Percentiles rank a stretch among this genome's conserved stretches.
phyloP scores from a whole-genome alignment of 2,888 invertebrate genomes.

The Drosophila emarginata region DNA sequence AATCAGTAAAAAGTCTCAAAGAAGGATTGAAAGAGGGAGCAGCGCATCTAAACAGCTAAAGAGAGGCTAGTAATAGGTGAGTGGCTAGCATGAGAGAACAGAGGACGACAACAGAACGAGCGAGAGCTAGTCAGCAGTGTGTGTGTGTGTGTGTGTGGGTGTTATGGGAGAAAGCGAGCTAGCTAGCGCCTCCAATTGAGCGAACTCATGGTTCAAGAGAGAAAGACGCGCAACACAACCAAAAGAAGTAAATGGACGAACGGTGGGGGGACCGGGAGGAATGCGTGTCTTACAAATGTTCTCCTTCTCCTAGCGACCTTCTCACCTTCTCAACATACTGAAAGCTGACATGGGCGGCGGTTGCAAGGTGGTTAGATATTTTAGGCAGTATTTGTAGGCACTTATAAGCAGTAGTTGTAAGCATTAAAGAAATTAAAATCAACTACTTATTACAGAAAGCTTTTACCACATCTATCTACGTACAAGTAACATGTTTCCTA shows the following conservation, averaged over 20 bases:
- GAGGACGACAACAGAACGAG: not conserved
- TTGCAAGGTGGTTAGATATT: too few relatives aligned
- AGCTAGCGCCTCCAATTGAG: conserved; percentile 10
- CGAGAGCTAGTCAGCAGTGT: not conserved
- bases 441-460: too few relatives aligned
- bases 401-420: too few relatives aligned
- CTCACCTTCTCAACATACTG: too few relatives aligned
- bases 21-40: conserved; percentile 25
- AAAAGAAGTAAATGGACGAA: not conserved
- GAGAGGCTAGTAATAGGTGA: not conserved
- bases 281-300: not conserved
- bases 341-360: too few relatives aligned
- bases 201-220: conserved; percentile 6
- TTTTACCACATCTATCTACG: too few relatives aligned
- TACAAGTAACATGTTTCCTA: too few relatives aligned
- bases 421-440: too few relatives aligned
- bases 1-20: conserved; percentile 32
- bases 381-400: too few relatives aligned
- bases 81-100: not conserved
- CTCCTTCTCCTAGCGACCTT: not conserved
- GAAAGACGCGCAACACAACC: too few relatives aligned
- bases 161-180: conserved; percentile 21
- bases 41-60: conserved; percentile 51
- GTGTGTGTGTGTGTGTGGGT: not conserved
- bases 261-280: not conserved